phyloP scores from a whole-genome alignment of 2,113 vertebrate species.

The Enhydra lutris region DNA sequence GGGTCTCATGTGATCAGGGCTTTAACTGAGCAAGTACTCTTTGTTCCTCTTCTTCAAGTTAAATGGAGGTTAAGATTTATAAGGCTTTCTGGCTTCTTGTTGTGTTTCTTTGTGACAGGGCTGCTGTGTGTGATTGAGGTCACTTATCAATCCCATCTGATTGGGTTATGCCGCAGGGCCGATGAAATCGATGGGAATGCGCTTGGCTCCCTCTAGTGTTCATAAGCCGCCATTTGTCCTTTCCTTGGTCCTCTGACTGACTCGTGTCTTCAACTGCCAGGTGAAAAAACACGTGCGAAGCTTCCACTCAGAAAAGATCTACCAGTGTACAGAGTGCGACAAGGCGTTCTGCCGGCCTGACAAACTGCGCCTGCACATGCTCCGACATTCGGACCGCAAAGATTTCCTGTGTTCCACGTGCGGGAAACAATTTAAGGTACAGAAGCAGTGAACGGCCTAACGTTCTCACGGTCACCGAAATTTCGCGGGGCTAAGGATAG shows the following conservation, averaged over 20 bases:
- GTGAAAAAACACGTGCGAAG: slow-evolving; percentile 98
- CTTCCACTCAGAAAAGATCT: slow-evolving; percentile 98
- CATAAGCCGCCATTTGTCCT: background rate
- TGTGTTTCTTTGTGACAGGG: background rate
- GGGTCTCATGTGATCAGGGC: background rate
- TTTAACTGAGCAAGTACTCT: background rate
- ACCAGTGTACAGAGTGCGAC: slow-evolving; percentile 96
- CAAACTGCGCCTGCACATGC: slow-evolving; percentile 97
- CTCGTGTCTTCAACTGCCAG: slow-evolving; percentile 75
- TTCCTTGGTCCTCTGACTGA: background rate
- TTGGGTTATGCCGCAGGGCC: background rate
- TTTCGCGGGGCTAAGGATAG: rapidly evolving
- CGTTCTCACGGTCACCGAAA: background rate
- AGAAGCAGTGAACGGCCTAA: rapidly evolving
- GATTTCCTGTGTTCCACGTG: slow-evolving; percentile 98
- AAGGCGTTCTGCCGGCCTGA: slow-evolving; percentile 98
- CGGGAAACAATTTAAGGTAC: slow-evolving; percentile 98
- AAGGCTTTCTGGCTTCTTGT: background rate
- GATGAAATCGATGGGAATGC: background rate
- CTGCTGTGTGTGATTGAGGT: background rate
- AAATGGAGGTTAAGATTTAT: background rate
- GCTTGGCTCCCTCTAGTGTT: slow-evolving; percentile 52
- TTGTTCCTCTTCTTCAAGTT: background rate
- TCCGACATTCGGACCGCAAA: slow-evolving; percentile 96
- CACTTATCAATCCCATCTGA: background rate